phyloP scores from a whole-genome alignment of 2,797 vertebrate genomes.

The Buphagus erythrorhynchus region DNA sequence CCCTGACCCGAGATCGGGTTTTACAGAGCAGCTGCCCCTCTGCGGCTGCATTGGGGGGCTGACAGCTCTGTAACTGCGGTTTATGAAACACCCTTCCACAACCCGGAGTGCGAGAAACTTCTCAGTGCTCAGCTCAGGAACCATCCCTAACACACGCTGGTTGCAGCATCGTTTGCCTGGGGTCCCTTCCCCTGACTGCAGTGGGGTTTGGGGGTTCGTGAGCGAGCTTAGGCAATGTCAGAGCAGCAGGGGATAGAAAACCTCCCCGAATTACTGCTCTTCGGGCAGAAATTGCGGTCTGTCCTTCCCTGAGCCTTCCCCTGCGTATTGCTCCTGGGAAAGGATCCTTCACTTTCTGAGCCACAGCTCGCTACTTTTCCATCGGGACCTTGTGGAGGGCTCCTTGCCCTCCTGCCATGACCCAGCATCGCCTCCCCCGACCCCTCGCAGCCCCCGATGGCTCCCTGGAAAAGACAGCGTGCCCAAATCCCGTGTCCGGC shows the following conservation, averaged over 20 bases:
- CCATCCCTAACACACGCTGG: rapidly evolving
- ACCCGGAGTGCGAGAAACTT: neutral
- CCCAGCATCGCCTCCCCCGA: neutral
- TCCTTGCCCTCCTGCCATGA: neutral
- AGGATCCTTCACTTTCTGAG: neutral
- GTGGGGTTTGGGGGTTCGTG: neutral
- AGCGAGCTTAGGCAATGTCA: neutral
- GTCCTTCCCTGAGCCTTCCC: neutral
- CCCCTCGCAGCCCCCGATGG: neutral
- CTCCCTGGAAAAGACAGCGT: neutral
- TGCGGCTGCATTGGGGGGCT: neutral
- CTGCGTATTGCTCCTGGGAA: rapidly evolving
- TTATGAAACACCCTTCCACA: neutral
- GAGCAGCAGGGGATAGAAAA: neutral
- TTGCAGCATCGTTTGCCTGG: neutral
- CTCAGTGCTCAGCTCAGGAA: neutral
- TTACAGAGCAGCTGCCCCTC: neutral
- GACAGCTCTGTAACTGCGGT: neutral
- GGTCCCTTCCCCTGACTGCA: rapidly evolving
- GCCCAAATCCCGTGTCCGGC: neutral
- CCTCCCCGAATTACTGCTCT: neutral
- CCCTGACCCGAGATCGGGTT: rapidly evolving
- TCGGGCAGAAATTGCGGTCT: neutral
- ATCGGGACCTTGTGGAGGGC: neutral
- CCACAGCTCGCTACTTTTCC: neutral